Base-by-base conservation (phyloP, 2,888 invertebrate genomes). In the Drosophila ustulata region DNA sequence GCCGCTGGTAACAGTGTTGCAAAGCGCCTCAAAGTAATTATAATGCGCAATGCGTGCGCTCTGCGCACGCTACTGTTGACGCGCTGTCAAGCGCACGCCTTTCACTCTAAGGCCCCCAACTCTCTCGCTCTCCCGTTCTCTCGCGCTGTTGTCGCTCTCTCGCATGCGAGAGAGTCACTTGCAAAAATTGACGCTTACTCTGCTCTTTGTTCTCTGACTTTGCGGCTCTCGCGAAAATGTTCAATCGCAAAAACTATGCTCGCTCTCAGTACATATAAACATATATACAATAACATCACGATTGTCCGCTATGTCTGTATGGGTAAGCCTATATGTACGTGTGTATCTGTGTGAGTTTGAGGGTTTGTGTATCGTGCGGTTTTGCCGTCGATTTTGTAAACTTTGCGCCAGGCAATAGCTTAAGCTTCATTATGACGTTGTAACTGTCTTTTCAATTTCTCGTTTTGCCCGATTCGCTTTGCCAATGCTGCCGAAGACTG, bases 381-480 rank as follows among this genome's bases (percentile, higher is more conserved):
- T 47, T 72, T 80, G 65, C 66, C 68, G 71, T 71, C 76, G 85
- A 84, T 86, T 80, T 82, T 61, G 75, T 72, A 84, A 78, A 80
- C 66, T 81, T 82, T 73, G 30, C 78, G 74, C 66, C 69, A 66
- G 67, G 30, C 67, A 66, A 66, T 65, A 66, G 69, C 72, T 53
- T 51, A 28, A 56, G 79, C 86, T 69, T 88, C 85, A 88, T 88
- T 68, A 86, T 88, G 88, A 88, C 72, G 80, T 86, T 85, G 83
- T 85, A 85, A 85, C 86, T 88, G 85, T 85, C 82, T 86, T 78
- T 86, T 85, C 88, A 86, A 85, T 84, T 88, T 85, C 88, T 83
- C 82, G 83, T 87, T 87, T 84, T 84, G 85, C 87, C 82, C 83
- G 83, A 87, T 83, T 87, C 87, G 87, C 66, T 81, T 77, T 78